Evolutionary conservation across 1,140 invertebrate species (phyloP), one percentile per base, ranked within the genome.

Genomic region (Holcopasites calliopsidis): DNA sequence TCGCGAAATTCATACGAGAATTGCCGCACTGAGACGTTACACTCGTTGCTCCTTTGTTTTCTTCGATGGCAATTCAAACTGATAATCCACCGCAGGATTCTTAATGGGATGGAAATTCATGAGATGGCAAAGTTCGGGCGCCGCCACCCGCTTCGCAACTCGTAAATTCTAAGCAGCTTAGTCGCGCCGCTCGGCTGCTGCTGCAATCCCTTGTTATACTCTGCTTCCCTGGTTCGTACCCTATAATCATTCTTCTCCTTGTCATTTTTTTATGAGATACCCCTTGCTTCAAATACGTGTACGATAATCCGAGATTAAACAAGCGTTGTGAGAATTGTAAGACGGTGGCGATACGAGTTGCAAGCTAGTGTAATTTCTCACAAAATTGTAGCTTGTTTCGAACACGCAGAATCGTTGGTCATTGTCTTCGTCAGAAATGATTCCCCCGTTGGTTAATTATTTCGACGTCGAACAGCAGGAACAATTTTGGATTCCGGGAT

Each of bases 111-210:
- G 65, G 71, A 80, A 80, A 81, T 81, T 81, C 60, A 76, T 75
- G 64, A 40, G 49, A 64, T 47, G 44, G 77, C 70, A 76, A 80
- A 80, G 71, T 80, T 80, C 62, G 68, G n/a, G 77, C 64, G 44
- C 28, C 52, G 52, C 42, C 49, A 49, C 50, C 66, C 68, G 71
- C 60, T 49, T 28, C 52, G 60, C 55, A 77, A 74, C 79, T 82
- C 80, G 80, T 82, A 82, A 82, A 81, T 82, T 82, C 80, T 82
- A 82, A 82, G 80, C 80, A 80, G 80, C 80, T 82, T 82, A 82
- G 73, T 70, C 77, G 58, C 66, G 80, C 44, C 42, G 42, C 40
- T 47, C 40, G 16, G 16, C 44, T n/a, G 57, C 64, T 60, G 58
- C 44, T 64, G 64, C 72, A 58, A 64, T 78, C 62, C 49, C 40